Evolutionary conservation across 2,888 invertebrate species (phyloP), one percentile per base, ranked within the genome.

Genomic region (Eledona agricola): DNA sequence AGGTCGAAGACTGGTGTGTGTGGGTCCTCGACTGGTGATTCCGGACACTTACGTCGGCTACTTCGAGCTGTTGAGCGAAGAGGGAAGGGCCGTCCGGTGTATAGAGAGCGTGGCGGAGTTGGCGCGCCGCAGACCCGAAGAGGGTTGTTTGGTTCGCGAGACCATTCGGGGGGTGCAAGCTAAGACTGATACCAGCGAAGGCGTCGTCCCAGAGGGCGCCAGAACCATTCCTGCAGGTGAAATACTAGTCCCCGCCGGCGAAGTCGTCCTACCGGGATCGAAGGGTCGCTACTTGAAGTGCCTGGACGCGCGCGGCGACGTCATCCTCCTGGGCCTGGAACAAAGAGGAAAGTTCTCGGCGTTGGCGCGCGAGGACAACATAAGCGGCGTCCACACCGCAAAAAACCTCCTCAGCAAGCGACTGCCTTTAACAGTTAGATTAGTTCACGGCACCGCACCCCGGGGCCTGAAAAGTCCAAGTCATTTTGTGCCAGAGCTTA

Each of bases 1-100:
- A 76, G 92, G 92, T 1, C 82, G 91, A 58, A 81, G 92, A 51
- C 85, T 90, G 69, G 88, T 89, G 19, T 87, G 88, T 65, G 86
- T 91, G 13, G 87, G 89, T 29, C 90, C 90, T 3, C 84, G 93
- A 70, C 82, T 96, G 58, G 89, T 93, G 38, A 93, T 96, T 55
- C 96, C 96, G 3, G 90, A 94, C 67, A 86, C 89, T 0, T 96
- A 94, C 75, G 83, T 88, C 60, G 96, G 96, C 4, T 96, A 90
- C 78, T 96, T 96, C 75, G 96, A 96, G 76, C 82, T 96, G 37
- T 80, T 96, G 17, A 95, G 94, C 71, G 96, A 96, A 77, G 95
- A 96, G 76, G 96, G 96, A 0, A 81, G 92, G 64, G 90, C 94
- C 12, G 93, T 94, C 4, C 83, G 92, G 57, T 92, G 94, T 66